Evolutionary conservation across 2,888 invertebrate genomes (phyloP).

Genomic region (Lamellibrachia satsuma): DNA sequence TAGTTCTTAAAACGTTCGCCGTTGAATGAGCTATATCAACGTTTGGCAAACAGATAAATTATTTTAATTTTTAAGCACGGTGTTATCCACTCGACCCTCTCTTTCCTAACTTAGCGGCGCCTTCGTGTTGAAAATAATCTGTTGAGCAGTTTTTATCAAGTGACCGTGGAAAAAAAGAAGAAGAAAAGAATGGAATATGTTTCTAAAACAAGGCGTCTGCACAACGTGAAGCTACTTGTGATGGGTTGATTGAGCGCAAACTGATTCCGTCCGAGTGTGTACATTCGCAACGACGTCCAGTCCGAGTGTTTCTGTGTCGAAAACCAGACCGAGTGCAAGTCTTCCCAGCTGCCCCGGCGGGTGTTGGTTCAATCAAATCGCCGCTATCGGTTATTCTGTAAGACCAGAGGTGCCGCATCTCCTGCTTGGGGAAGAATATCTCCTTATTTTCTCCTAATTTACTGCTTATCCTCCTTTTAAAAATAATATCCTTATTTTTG

Average conservation of each 20-base stretch:
- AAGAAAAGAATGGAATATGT: background rate
- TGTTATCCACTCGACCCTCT: background rate
- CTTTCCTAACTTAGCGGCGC: background rate
- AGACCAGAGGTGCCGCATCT: background rate
- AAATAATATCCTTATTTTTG: no score
- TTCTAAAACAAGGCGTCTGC: background rate
- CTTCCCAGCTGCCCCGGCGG: background rate
- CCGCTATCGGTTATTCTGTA: background rate
- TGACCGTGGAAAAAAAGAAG: background rate
- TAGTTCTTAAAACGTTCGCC: background rate
- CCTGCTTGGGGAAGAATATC: background rate
- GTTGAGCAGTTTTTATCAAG: background rate
- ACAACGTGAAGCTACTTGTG: background rate
- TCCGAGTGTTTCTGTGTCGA: background rate
- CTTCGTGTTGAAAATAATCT: background rate
- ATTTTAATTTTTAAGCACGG: background rate
- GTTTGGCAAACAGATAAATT: background rate
- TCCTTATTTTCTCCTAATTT: no score
- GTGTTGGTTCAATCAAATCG: background rate
- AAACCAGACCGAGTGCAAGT: background rate
- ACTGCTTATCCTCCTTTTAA: no score
- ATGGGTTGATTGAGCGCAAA: background rate
- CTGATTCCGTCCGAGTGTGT: background rate
- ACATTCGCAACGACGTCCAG: background rate
- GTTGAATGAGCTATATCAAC: background rate